Percentiles rank a stretch among this genome's conserved stretches.
Conservation (phyloP, 2,113 vertebrate genomes). For the Hypomesus transpacificus region DNA sequence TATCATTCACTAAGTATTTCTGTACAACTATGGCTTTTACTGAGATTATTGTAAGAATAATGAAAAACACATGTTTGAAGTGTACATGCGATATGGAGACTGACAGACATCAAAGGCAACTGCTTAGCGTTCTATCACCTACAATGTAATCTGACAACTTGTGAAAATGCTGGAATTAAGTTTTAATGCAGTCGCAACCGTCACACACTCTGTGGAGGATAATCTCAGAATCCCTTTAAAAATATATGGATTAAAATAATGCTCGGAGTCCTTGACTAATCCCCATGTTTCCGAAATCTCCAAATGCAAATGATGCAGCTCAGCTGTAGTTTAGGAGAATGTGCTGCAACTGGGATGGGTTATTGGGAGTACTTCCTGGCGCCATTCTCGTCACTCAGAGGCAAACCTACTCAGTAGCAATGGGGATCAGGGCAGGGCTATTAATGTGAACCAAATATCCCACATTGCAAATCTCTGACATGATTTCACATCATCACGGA, state of each 20-base stretch:
- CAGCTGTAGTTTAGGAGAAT: slow-evolving; percentile 22
- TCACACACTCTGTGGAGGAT: slow-evolving; percentile 43
- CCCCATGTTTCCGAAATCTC: slow-evolving; percentile 48
- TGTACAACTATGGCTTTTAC: slow-evolving; percentile 27
- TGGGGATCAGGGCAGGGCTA: slow-evolving; percentile 35
- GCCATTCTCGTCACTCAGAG: slow-evolving; percentile 11
- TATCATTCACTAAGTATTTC: slow-evolving; percentile 13
- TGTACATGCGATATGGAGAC: slow-evolving; percentile 50
- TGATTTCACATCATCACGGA: slow-evolving; percentile 9
- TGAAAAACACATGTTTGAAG: slow-evolving; percentile 56
- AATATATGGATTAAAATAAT: slow-evolving; percentile 51
- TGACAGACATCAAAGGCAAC: slow-evolving; percentile 53
- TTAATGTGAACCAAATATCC: slow-evolving; percentile 28
- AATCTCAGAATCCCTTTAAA: slow-evolving; percentile 37
- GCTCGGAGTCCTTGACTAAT: slow-evolving; percentile 52
- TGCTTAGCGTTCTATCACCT: slow-evolving; percentile 13
- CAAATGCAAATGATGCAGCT: slow-evolving; percentile 43
- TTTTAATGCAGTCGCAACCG: slow-evolving; percentile 46
- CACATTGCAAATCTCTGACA: slow-evolving; percentile 50
- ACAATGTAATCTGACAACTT: slow-evolving; percentile 40
- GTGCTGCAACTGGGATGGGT: slow-evolving; percentile 24
- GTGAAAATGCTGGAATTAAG: slow-evolving; percentile 23
- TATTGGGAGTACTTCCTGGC: slow-evolving; percentile 26
- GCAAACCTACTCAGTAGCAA: slow-evolving; percentile 19
- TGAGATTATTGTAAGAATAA: slow-evolving; percentile 34